Evolutionary conservation across 1,140 invertebrate species (phyloP).

Genomic region (Philotrypesis tridentata): DNA sequence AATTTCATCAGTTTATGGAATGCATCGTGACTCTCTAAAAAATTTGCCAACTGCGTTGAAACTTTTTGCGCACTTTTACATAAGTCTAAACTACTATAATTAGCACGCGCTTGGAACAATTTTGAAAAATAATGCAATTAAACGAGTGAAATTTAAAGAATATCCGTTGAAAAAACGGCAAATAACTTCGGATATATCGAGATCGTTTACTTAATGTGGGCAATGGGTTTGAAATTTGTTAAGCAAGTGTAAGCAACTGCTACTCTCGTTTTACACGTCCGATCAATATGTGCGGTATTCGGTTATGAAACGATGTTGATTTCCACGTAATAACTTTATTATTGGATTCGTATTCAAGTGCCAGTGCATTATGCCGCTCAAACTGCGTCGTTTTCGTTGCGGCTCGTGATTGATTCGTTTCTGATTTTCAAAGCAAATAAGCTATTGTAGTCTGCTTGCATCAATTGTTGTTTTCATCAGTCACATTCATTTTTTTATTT

Average conservation of each 20-base stretch:
- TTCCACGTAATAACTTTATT: slow-evolving; percentile 7
- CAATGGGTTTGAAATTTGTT: not conserved
- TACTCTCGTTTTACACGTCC: not conserved
- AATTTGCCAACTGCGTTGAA: too few relatives aligned
- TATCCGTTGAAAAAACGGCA: not conserved
- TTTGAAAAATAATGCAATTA: too few relatives aligned
- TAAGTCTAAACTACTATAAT: too few relatives aligned
- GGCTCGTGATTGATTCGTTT: not conserved
- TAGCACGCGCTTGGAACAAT: too few relatives aligned
- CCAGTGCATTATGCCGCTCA: too few relatives aligned
- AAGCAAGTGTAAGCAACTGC: not conserved
- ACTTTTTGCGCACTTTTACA: too few relatives aligned
- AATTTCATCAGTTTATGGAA: too few relatives aligned
- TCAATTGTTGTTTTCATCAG: too few relatives aligned
- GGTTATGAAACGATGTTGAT: not conserved
- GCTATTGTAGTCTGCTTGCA: not conserved
- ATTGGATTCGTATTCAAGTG: not conserved
- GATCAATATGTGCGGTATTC: not conserved
- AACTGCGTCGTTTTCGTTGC: not conserved
- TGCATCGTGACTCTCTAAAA: too few relatives aligned
- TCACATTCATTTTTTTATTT: too few relatives aligned
- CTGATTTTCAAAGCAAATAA: not conserved
- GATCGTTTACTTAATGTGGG: not conserved
- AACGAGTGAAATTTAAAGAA: too few relatives aligned
- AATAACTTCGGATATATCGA: not conserved